Percentiles rank a stretch among this genome's conserved stretches.
phyloP scores from a whole-genome alignment of 2,797 vertebrate species.

The Chaunax sp. region DNA sequence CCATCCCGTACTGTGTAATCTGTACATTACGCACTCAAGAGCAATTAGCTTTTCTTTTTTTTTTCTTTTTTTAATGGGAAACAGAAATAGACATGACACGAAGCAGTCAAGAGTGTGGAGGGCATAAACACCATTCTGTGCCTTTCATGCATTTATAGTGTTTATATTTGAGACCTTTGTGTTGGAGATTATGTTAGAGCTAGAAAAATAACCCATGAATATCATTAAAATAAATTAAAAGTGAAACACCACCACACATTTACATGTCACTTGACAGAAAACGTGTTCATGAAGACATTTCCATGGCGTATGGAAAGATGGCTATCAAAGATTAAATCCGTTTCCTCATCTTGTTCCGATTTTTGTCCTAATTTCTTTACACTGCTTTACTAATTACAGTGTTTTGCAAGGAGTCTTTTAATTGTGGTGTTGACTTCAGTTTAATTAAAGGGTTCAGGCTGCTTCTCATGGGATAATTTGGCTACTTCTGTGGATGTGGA shows the following conservation, averaged over 20 bases:
- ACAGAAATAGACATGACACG: background rate
- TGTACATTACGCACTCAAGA: conserved; percentile 9
- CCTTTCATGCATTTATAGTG: conserved; percentile 3
- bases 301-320: background rate
- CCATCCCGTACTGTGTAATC: background rate
- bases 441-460: background rate
- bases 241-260: background rate
- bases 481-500: background rate
- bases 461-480: background rate
- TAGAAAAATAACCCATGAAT: conserved; percentile 29
- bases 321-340: background rate
- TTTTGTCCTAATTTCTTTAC: background rate
- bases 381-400: conserved; percentile 6
- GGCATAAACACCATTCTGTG: background rate
- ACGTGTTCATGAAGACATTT: conserved; percentile 14
- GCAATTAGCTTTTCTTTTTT: background rate
- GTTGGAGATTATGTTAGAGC: conserved; percentile 9
- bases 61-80: background rate
- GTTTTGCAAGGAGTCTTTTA: background rate
- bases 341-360: background rate
- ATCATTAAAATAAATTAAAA: conserved; percentile 15
- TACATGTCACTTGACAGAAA: background rate
- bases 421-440: background rate
- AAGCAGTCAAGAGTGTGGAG: conserved; percentile 5
- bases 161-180: conserved; percentile 25